Conservation (phyloP, 2,888 invertebrate genomes). For the Trilocha varians region DNA sequence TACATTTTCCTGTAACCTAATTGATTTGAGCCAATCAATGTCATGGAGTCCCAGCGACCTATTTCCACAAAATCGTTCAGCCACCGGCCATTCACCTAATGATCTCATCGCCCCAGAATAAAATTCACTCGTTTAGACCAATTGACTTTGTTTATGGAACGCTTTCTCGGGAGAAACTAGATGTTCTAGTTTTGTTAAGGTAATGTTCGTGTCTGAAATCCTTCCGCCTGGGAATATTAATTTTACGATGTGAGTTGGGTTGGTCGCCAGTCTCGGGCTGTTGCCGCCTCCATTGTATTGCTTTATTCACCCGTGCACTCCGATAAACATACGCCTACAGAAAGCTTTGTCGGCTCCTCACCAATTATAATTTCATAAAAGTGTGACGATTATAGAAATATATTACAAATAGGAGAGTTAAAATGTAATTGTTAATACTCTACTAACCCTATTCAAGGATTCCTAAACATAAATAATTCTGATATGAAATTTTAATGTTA, state of each 20-base stretch:
- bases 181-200: constrained; percentile 45
- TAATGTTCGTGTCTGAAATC: constrained; percentile 26
- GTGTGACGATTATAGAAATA: not conserved
- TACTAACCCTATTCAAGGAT: too few species aligned
- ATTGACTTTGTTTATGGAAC: constrained; percentile 62
- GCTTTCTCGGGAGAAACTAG: constrained; percentile 54
- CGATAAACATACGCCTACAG: not conserved
- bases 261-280: not conserved
- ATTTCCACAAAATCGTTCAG: constrained; percentile 36
- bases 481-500: too few species aligned
- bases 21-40: constrained; percentile 38
- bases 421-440: too few species aligned
- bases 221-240: constrained; percentile 23
- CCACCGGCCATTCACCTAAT: constrained; percentile 61
- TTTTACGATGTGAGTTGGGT: constrained; percentile 8
- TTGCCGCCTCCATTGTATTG: not conserved
- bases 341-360: not conserved
- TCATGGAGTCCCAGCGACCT: constrained; percentile 57
- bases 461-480: too few species aligned
- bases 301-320: not conserved
- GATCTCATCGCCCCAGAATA: constrained; percentile 67
- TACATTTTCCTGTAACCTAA: not conserved
- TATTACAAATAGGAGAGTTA: too few species aligned
- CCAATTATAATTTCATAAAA: not conserved
- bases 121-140: constrained; percentile 59